Conservation (phyloP, 64 coral and sea anemone species). For the Acropora yongei region DNA sequence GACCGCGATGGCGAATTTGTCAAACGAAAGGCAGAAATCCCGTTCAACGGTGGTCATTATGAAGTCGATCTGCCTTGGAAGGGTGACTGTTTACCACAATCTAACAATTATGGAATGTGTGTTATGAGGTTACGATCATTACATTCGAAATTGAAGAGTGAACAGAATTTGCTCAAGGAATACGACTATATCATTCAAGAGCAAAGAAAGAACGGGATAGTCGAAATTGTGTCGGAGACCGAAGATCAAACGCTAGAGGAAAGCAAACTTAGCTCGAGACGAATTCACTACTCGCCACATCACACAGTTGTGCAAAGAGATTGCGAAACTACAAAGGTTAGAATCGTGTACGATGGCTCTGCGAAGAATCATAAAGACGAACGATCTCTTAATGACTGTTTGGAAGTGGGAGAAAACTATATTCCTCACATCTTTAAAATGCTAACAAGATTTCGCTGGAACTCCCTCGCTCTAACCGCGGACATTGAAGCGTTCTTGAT, state of each 20-base stretch:
- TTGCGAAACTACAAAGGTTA: no score
- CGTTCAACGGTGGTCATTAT: conserved; percentile 1
- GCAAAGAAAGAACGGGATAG: no score
- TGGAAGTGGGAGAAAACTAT: conserved; percentile 42
- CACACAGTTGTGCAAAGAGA: no score
- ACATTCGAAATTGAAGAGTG: no score
- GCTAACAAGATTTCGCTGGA: conserved; percentile 32
- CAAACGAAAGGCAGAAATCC: background rate
- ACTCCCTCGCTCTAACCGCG: conserved; percentile 22
- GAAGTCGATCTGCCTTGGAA: conserved; percentile 8
- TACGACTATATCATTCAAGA: no score
- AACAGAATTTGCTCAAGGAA: no score
- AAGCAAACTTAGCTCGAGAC: no score
- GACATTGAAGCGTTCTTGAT: conserved; percentile 60
- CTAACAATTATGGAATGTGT: conserved; percentile 3
- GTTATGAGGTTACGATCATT: background rate
- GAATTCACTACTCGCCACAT: no score
- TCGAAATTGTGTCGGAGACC: no score
- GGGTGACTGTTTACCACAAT: background rate
- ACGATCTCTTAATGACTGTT: conserved; percentile 26
- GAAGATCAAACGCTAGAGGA: no score
- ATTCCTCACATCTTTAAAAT: conserved; percentile 46
- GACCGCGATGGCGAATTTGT: background rate
- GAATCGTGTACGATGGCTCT: no score
- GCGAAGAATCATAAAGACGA: no score